Evolutionary conservation across 2,113 vertebrate genomes (phyloP).

Genomic region (Empidonax traillii): DNA sequence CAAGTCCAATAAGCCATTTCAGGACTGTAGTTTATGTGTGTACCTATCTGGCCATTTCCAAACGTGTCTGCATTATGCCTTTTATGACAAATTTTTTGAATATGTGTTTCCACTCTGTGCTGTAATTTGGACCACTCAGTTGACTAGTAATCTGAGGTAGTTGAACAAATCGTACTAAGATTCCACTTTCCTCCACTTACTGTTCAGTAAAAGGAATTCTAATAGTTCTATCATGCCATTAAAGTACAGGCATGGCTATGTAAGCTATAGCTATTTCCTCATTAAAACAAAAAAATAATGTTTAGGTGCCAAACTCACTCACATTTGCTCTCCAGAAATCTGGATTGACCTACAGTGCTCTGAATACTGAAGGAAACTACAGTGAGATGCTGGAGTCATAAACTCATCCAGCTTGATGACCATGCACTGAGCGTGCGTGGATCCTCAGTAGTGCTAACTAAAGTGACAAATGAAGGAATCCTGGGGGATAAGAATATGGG

Average conservation of each 20-base stretch:
- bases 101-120: neutral
- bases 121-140: neutral
- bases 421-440: neutral
- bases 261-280: neutral
- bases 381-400: neutral
- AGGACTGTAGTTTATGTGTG: accelerated
- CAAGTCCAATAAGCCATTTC: neutral
- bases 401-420: neutral
- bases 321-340: neutral
- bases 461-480: neutral
- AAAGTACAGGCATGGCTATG: neutral
- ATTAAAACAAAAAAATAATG: neutral
- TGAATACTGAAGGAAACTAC: neutral
- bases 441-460: neutral
- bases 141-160: neutral
- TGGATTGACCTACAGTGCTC: neutral
- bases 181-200: neutral
- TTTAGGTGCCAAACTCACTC: neutral
- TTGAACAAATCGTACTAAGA: neutral
- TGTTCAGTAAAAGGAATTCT: neutral
- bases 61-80: neutral
- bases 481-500: neutral
- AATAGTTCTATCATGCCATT: neutral
- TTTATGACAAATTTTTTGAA: neutral
- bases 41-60: neutral